Conservation (phyloP, 2,797 vertebrate genomes). For the Florisuga fusca region DNA sequence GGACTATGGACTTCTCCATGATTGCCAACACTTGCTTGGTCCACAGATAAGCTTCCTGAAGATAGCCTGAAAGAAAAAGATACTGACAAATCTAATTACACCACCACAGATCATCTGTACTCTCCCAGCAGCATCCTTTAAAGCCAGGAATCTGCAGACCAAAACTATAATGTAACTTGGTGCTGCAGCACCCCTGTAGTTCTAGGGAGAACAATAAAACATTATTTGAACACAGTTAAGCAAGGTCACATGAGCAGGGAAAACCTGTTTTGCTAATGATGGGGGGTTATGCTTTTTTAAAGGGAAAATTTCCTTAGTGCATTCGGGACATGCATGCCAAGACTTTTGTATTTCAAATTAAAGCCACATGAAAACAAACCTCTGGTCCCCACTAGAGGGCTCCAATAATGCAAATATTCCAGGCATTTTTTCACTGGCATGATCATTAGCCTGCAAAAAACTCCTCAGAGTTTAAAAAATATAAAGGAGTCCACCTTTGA, state of each 20-base stretch:
- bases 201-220: background rate
- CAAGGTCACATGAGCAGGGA: background rate
- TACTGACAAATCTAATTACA: background rate
- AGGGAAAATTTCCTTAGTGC: background rate
- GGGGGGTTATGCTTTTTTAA: background rate
- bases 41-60: constrained; percentile 97
- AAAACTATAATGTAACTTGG: background rate
- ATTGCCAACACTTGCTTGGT: constrained; percentile 94
- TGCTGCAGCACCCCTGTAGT: background rate
- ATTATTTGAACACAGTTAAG: background rate
- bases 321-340: background rate
- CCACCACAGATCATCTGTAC: background rate
- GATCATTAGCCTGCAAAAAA: background rate
- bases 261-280: background rate
- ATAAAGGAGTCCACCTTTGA: background rate
- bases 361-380: background rate
- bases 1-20: constrained; percentile 97
- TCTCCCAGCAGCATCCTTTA: background rate
- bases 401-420: background rate
- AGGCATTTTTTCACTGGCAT: background rate
- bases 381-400: constrained; percentile 36
- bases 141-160: background rate
- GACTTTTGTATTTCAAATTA: background rate
- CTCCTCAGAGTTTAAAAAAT: background rate
- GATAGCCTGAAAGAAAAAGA: constrained; percentile 86